These are phyloP conservation scores for Dryomyza anilis DNA, from an alignment of 2,888 invertebrate species.

Conservation along the genomic window DNA sequence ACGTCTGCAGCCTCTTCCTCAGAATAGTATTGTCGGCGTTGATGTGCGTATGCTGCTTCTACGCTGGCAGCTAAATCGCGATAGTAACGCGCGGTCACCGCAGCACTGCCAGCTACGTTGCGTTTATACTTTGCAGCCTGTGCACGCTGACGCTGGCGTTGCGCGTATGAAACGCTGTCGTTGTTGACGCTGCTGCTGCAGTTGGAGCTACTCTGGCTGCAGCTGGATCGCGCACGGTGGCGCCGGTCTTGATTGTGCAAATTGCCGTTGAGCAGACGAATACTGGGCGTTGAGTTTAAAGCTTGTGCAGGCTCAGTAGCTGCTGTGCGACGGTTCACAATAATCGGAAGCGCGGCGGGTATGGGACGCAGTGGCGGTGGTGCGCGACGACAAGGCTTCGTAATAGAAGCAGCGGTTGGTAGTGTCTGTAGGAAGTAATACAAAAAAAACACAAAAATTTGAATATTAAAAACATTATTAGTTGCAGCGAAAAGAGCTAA, in stretches of 20 bases:
- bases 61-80: too few relatives aligned
- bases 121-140: neutral
- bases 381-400: neutral
- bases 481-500: too few relatives aligned
- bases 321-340: neutral
- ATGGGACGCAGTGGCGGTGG: conserved; percentile 30
- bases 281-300: neutral
- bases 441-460: neutral
- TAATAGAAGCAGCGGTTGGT: neutral
- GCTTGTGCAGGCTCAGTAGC: neutral
- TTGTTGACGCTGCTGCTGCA: conserved; percentile 29
- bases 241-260: conserved; percentile 7
- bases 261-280: conserved; percentile 31
- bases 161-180: conserved; percentile 26
- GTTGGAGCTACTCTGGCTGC: conserved; percentile 14
- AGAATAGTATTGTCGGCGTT: neutral
- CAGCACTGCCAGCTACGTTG: neutral
- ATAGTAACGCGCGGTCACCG: too few relatives aligned
- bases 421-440: neutral
- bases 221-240: too few relatives aligned
- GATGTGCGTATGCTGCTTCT: neutral
- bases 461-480: too few relatives aligned
- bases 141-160: conserved; percentile 6
- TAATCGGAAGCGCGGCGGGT: conserved; percentile 35
- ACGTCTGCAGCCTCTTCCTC: neutral